Conservation (phyloP, 1,140 invertebrate species). For the Danaus melanippus region DNA sequence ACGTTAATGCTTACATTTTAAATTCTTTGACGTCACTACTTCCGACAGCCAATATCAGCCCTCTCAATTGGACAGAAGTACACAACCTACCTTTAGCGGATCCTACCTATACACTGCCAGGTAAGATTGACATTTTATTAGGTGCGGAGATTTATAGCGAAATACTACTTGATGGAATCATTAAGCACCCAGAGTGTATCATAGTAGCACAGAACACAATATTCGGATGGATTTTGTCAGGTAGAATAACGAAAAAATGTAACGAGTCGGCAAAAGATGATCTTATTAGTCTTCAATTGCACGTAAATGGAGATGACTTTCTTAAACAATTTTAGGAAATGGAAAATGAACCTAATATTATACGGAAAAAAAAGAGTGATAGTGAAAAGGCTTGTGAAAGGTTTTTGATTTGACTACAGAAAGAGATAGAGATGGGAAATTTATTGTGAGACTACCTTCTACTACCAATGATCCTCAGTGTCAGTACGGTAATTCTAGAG, state of each 20-base stretch:
- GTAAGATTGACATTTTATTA: slow-evolving; percentile 25
- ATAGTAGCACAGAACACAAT: slow-evolving; percentile 25
- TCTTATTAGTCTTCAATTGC: slow-evolving; percentile 10
- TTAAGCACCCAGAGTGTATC: slow-evolving; percentile 15
- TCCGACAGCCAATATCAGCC: slow-evolving; percentile 11
- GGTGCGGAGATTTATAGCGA: slow-evolving; percentile 24
- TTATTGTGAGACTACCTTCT: slow-evolving; percentile 1
- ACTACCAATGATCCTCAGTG: not conserved
- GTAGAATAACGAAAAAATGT: slow-evolving; percentile 2
- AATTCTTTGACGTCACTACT: slow-evolving; percentile 19
- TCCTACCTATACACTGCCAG: slow-evolving; percentile 13
- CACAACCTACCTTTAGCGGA: slow-evolving; percentile 22
- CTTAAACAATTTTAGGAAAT: slow-evolving; percentile 8
- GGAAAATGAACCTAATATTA: slow-evolving; percentile 5
- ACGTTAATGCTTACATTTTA: slow-evolving; percentile 23
- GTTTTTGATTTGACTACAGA: slow-evolving; percentile 1
- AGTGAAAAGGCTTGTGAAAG: not conserved
- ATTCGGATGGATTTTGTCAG: slow-evolving; percentile 25
- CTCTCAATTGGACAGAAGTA: slow-evolving; percentile 15
- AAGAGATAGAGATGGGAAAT: slow-evolving; percentile 3
- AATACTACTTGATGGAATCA: slow-evolving; percentile 20
- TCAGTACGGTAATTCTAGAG: slow-evolving; percentile 1
- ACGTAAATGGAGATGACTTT: slow-evolving; percentile 4
- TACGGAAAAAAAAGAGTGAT: not conserved
- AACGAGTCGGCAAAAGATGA: not conserved